Conservation (phyloP, 2,888 invertebrate genomes). For the Dicyrtomina minuta region DNA sequence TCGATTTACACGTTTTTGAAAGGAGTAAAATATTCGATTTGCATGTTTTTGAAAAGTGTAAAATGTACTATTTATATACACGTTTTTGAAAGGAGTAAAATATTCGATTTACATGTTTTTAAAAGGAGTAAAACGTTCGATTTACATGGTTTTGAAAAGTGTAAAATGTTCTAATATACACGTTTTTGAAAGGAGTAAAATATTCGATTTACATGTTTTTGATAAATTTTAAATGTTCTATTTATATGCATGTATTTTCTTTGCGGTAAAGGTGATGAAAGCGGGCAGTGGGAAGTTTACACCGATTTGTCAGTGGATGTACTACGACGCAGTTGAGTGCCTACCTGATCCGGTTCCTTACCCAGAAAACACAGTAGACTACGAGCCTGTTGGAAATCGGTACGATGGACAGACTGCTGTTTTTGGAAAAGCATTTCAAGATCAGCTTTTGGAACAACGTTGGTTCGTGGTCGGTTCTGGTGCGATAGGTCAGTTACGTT, state of each 20-base stretch:
- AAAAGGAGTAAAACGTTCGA: too few relatives aligned
- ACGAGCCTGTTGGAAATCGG: slow-evolving; percentile 56
- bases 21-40: too few relatives aligned
- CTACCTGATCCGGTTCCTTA: slow-evolving; percentile 64
- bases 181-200: too few relatives aligned
- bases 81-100: too few relatives aligned
- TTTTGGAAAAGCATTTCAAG: slow-evolving; percentile 87
- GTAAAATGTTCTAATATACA: too few relatives aligned
- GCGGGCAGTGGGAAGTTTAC: slow-evolving; percentile 94
- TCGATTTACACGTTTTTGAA: too few relatives aligned
- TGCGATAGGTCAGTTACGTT: slow-evolving; percentile 67
- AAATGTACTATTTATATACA: too few relatives aligned
- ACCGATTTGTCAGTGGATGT: slow-evolving; percentile 90
- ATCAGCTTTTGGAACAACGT: slow-evolving; percentile 74
- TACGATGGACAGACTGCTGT: slow-evolving; percentile 91
- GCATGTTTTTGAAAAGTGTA: too few relatives aligned
- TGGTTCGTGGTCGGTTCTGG: slow-evolving; percentile 85
- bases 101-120: too few relatives aligned
- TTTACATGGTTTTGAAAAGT: too few relatives aligned
- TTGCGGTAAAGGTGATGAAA: slow-evolving; percentile 68
- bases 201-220: too few relatives aligned
- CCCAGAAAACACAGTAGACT: slow-evolving; percentile 29
- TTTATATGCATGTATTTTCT: slow-evolving; percentile 52
- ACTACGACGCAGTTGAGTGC: slow-evolving; percentile 94
- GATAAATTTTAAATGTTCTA: too few relatives aligned